Percentiles rank a stretch among this genome's conserved stretches.
Evolutionary conservation across 2,797 vertebrate genomes (phyloP).

Genomic region (Amazona ochrocephala): DNA sequence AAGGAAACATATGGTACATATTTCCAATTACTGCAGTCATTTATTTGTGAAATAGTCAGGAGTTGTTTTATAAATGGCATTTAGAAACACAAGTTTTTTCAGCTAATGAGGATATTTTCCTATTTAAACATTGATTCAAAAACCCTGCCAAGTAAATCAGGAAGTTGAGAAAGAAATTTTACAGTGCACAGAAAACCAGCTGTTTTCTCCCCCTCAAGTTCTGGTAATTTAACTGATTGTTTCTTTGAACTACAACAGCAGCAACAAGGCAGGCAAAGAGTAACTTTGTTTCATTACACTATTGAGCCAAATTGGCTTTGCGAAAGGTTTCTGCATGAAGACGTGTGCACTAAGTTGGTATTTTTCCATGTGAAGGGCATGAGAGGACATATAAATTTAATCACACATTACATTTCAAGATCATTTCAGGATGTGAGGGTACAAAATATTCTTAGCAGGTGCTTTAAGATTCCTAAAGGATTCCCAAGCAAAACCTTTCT

Average conservation of each 20-base stretch:
- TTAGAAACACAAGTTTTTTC: constrained; percentile 58
- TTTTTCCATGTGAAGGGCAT: constrained; percentile 47
- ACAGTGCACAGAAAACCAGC: constrained; percentile 53
- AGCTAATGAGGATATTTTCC: constrained; percentile 50
- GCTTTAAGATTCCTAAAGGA: constrained; percentile 10
- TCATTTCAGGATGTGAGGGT: constrained; percentile 42
- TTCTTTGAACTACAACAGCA: constrained; percentile 53
- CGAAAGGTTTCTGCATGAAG: constrained; percentile 36
- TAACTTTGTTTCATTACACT: constrained; percentile 55
- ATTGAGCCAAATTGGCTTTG: constrained; percentile 29
- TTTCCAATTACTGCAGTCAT: constrained; percentile 6
- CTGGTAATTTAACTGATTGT: constrained; percentile 52
- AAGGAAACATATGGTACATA: background rate
- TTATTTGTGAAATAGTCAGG: constrained; percentile 59
- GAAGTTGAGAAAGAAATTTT: constrained; percentile 66
- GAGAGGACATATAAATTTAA: constrained; percentile 54
- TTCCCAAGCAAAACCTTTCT: constrained; percentile 36
- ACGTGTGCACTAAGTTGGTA: background rate
- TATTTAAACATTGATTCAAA: constrained; percentile 69
- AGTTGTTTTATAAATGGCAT: constrained; percentile 59
- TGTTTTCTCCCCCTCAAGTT: constrained; percentile 10
- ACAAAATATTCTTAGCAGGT: constrained; percentile 59
- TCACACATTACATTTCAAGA: constrained; percentile 40
- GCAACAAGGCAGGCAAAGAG: background rate
- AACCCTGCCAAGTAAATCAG: constrained; percentile 64